Base-by-base conservation (phyloP, 30 jellyfish, hydroid and myxozoan genomes). In the Rhopilema esculentum region DNA sequence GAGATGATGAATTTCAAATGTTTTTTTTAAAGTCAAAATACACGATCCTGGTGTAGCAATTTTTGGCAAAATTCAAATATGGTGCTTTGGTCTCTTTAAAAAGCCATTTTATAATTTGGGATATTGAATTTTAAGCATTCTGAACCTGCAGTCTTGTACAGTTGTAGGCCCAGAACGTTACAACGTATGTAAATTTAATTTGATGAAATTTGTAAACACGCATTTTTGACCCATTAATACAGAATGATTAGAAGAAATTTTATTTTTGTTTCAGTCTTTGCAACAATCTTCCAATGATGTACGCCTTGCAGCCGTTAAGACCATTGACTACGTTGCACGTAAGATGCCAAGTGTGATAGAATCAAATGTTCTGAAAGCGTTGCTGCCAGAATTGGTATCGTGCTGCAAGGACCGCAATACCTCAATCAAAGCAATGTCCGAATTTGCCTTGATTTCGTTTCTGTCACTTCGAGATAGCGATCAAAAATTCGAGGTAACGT, bases 231-330 rank as follows among this genome's bases (percentile, higher is more conserved):
- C 57, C 6, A 40, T 40, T 12, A 40, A 40, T 40, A 6, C 57
- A 2, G 57, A 40, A 2, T 40, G 57, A 40, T 12, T 40, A 12
- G 57, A 2, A 40, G 57, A 40, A 40, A 40, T 40, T 40, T 40
- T 40, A 40, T 40, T 40, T 40, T n/a, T n/a, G n/a, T n/a, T n/a
- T n/a, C 80, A 94, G 99, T 67, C 91, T 32, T 64, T 94, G 81
- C 93, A 33, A 32, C 96, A 94, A 65, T 49, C 90, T 17, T 89
- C 99, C 20, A 83, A 61, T 49, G 99, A 94, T 72, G 92, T 94
- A 18, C 79, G 92, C 22, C 57, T 89, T 8, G 73, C 97, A 0
- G 95, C 97, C 21, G 69, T 94, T 7, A 89, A 89, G 53, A 85
- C 99, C 12, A 24, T 94, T 28, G 74, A 72, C 51, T 84, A 89